Conservation (phyloP, 2,113 vertebrate species). For the Dasyurus viverrinus region DNA sequence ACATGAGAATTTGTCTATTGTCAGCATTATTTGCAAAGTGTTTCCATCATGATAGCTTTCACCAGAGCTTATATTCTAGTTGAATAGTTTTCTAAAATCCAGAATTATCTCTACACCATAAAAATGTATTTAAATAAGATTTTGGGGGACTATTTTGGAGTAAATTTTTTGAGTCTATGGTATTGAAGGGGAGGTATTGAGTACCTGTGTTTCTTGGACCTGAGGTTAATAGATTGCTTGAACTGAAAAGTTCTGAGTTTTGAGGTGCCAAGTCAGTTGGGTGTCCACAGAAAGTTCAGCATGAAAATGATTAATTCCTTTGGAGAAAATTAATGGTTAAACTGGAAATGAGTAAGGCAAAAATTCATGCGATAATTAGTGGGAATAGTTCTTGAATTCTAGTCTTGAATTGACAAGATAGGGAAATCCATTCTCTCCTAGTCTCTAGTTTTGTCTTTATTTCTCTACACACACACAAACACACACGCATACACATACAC, state of each 20-base stretch:
- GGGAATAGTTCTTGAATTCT: background rate
- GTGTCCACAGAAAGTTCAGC: background rate
- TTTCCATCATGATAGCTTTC: background rate
- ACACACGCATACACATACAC: background rate
- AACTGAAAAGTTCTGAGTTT: background rate
- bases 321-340: background rate
- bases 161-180: background rate
- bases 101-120: background rate
- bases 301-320: background rate
- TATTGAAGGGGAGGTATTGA: background rate
- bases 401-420: background rate
- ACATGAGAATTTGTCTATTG: background rate
- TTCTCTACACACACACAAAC: background rate
- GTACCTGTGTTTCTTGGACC: background rate
- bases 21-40: background rate
- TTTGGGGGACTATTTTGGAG: background rate
- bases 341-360: background rate
- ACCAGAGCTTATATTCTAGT: background rate
- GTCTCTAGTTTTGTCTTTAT: background rate
- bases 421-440: background rate
- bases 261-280: accelerated
- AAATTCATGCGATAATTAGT: background rate
- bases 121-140: background rate
- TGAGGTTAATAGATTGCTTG: background rate
- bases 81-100: background rate